Evolutionary conservation across 2,797 vertebrate genomes (phyloP), one percentile per base, ranked within the genome.

Genomic region (Astyanax mexicanus): DNA sequence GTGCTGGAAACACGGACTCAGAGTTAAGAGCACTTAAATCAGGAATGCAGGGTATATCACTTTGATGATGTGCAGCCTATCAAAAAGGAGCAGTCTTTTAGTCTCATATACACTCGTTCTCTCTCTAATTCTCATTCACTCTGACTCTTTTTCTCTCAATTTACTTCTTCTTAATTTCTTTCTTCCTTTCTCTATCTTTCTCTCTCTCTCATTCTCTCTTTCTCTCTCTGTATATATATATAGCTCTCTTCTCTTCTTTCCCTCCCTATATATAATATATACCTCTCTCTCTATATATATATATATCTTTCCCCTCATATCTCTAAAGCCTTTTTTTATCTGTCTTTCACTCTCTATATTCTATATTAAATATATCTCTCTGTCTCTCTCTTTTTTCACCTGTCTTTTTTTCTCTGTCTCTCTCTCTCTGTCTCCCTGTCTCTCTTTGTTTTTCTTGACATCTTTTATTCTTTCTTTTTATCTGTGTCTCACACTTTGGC

Each of bases 11-110:
- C 45, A 29, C 72, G 25, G 45, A 62, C 47, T 52, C 62, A 65
- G 44, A 55, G 40, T 47, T 35, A 27, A 35, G 49, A 44, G 72
- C 54, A 72, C 23, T 77, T 49, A 72, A 75, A 27, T 78, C 62
- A 64, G 66, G 75, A 75, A 75, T 75, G 37, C 37, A 61, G 45
- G 49, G 51, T 55, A 27, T 7, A 40, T 68, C 42, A 71, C 25
- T 64, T 40, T 58, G 49, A 37, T 35, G 38, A 70, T 52, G 8
- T 51, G 32, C 55, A 54, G 45, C 42, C 40, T 70, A 64, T 62
- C 42, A 6, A 47, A 57, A 45, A 38, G 69, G 1, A 35, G 32
- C 1, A 51, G n/a, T 8, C 13, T 37, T 11, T 2, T 64, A 60
- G 25, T 38, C 66, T 69, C 62, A 64, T 32, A 12, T 12, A 19